Base-by-base conservation (phyloP, 2,113 vertebrate species). In the Megaptera novaeangliae region DNA sequence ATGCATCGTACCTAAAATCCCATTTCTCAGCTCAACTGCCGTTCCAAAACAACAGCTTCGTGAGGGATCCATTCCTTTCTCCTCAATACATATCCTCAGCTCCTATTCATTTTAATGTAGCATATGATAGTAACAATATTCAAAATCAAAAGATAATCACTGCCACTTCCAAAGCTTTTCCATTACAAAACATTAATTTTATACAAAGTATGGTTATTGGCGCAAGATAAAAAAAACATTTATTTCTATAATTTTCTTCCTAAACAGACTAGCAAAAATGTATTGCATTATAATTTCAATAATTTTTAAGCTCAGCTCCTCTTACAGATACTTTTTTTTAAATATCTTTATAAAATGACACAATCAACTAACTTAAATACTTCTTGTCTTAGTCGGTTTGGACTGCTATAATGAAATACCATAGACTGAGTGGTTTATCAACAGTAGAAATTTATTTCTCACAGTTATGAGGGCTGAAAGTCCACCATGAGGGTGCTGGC, bases 131-230 rank as follows among this genome's bases (percentile, higher is more conserved):
- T 49, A 97, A 52, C 57, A 87, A 96, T 81, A 91, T 11, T 12
- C 23, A 46, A 88, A 59, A 84, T 97, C 93, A 93, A 14, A 97
- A 95, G 94, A 46, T 97, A 95, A 49, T 29, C 77, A 63, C 36
- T 84, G 77, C 68, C 66, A 96, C 88, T 94, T 98, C 57, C 29
- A 78, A 80, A 82, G 86, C 31, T 44, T 92, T 97, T 89, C 80
- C 69, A 92, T 72, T 97, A 94, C 36, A 94, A 95, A 96, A 77
- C 87, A 87, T 84, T 95, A 93, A 90, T 96, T 97, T 93, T 66
- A 92, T 71, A 95, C 46, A 81, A 68, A 92, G 55, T 44, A 75
- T 69, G 66, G 49, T 83, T 95, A 95, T 95, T 64, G 80, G 63
- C 52, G 29, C 68, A 74, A 92, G 88, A 80, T 57, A 21, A 34